A percentile compares a stretch with the other conserved stretches of the same genome.
These are phyloP conservation scores for Psittacara wagleri DNA, from an alignment of 2,113 vertebrate genomes.

Conservation along the genomic window DNA sequence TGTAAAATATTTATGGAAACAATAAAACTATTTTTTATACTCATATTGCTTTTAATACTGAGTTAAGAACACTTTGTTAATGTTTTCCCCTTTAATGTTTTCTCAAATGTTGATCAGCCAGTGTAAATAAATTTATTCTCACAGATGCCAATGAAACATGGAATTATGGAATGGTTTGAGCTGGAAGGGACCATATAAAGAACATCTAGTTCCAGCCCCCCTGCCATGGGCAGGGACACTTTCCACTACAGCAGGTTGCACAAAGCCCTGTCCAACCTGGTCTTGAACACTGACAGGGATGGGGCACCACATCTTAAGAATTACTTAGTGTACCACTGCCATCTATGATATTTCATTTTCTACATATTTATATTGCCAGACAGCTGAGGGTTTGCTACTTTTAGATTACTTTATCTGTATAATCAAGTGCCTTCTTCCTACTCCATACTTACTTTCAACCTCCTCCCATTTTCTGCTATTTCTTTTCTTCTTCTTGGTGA, in stretches of 20 bases:
- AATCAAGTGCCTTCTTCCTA: background rate
- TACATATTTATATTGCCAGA: background rate
- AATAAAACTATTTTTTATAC: background rate
- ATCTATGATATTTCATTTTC: background rate
- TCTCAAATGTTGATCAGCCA: background rate
- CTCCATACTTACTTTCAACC: background rate
- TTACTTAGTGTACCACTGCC: background rate
- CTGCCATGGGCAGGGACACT: background rate
- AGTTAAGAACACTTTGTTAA: background rate
- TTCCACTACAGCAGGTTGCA: background rate
- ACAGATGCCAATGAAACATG: background rate
- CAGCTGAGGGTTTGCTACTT: background rate
- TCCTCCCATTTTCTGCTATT: background rate
- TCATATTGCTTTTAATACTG: background rate
- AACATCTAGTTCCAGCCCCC: background rate
- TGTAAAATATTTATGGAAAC: background rate
- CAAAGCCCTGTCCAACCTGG: background rate
- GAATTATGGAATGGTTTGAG: background rate
- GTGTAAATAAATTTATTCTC: background rate
- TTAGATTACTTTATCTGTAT: background rate
- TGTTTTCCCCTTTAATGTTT: accelerated
- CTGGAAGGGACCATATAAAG: background rate
- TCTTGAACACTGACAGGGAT: background rate
- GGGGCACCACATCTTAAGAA: background rate
- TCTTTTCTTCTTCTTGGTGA: background rate